These are phyloP conservation scores for Rhinella marina DNA, from an alignment of 2,797 vertebrate species.

Conservation along the genomic window DNA sequence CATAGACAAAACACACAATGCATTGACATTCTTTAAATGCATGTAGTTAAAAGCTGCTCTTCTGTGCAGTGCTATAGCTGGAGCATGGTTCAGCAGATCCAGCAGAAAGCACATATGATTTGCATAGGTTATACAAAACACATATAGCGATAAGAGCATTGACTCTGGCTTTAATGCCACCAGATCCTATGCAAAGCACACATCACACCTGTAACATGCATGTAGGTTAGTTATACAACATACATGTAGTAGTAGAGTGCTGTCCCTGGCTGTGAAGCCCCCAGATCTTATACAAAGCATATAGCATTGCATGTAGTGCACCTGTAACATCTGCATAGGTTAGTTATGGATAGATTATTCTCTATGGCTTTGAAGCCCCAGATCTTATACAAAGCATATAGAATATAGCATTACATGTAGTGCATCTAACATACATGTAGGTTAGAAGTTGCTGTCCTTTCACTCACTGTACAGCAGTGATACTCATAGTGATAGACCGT, in stretches of 20 bases:
- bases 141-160: too few relatives aligned
- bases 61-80: neutral
- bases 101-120: neutral
- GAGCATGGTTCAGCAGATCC: neutral
- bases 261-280: conserved; percentile 83
- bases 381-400: neutral
- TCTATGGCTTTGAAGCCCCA: conserved; percentile 80
- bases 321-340: neutral
- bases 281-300: neutral
- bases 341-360: conserved; percentile 67
- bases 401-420: neutral
- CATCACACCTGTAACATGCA: neutral
- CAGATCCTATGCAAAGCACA: too few relatives aligned
- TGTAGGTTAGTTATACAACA: neutral
- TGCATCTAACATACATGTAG: neutral
- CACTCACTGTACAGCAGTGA: neutral
- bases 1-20: neutral
- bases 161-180: too few relatives aligned
- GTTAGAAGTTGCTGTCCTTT: neutral
- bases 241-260: conserved; percentile 49
- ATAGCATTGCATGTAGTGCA: neutral
- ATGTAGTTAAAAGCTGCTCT: neutral
- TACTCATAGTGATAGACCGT: neutral
- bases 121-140: too few relatives aligned
- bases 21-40: neutral